Percentiles rank a stretch among this genome's conserved stretches.
These are phyloP conservation scores for Onychostruthus taczanowskii DNA, from an alignment of 2,113 vertebrate genomes.

Conservation along the genomic window DNA sequence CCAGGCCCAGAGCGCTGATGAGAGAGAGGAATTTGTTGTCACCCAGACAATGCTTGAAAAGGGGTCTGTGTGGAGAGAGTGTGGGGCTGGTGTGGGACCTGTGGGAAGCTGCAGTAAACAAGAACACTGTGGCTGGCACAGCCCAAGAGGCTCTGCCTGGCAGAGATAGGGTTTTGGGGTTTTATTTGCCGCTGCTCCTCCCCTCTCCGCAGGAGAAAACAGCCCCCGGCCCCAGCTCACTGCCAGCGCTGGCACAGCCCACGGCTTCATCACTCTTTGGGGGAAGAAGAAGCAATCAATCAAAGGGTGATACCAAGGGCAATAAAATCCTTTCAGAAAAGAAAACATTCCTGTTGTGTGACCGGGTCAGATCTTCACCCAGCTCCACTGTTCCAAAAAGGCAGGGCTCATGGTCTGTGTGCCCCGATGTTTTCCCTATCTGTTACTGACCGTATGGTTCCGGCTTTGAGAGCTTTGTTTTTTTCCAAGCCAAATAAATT, in stretches of 20 bases:
- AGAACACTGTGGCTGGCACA: neutral
- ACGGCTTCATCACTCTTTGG: neutral
- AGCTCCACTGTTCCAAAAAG: neutral
- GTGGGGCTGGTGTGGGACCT: neutral
- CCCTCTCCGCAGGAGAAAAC: neutral
- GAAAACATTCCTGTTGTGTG: neutral
- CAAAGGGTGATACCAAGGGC: neutral
- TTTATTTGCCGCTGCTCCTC: neutral
- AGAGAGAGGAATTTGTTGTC: neutral
- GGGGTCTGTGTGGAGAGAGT: fast-evolving
- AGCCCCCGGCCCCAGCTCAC: neutral
- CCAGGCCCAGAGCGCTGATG: neutral
- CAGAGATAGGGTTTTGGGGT: neutral
- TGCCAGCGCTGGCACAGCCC: neutral
- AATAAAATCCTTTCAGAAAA: neutral
- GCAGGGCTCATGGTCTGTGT: neutral
- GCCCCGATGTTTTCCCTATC: neutral
- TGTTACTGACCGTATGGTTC: fast-evolving
- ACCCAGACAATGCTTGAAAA: neutral
- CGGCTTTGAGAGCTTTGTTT: neutral
- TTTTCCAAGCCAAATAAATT: neutral
- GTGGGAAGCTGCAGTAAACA: neutral
- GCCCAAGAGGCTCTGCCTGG: neutral
- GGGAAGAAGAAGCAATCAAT: neutral
- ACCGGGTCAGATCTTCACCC: neutral